phyloP scores from a whole-genome alignment of 2,888 invertebrate genomes.

The Mesochorus sp. region DNA sequence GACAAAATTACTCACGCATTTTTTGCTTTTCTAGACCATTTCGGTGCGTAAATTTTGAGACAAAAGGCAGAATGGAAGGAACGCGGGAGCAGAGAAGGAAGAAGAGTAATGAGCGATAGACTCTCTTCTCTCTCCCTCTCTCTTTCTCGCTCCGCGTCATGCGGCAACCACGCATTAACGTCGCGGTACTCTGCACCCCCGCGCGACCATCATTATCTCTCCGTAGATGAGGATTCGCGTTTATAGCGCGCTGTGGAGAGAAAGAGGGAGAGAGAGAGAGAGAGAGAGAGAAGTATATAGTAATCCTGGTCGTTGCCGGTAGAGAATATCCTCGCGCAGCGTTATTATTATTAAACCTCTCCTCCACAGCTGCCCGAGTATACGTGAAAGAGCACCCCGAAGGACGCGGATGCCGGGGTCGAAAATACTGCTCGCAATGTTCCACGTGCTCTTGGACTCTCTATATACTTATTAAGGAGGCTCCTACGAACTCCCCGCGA shows the following conservation, averaged over 20 bases:
- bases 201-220: conserved; percentile 73
- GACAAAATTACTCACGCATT: no score
- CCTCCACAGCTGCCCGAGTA: conserved; percentile 58
- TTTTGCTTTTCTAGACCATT: neutral
- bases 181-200: conserved; percentile 64
- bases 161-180: conserved; percentile 59
- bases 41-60: conserved; percentile 37
- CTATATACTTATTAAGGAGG: conserved; percentile 31
- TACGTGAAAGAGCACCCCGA: conserved; percentile 40
- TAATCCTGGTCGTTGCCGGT: conserved; percentile 29
- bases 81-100: conserved; percentile 5
- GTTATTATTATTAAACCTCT: conserved; percentile 67
- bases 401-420: conserved; percentile 32
- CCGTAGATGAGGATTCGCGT: conserved; percentile 64
- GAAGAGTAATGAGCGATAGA: neutral
- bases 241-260: conserved; percentile 52
- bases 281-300: conserved; percentile 24
- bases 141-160: no score
- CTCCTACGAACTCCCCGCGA: conserved; percentile 24
- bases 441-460: conserved; percentile 23
- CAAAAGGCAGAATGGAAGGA: neutral
- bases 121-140: no score
- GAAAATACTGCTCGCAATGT: conserved; percentile 36
- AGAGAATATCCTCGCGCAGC: conserved; percentile 52
- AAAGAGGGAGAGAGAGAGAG: neutral